Evolutionary conservation across 2,113 vertebrate genomes (phyloP), one percentile per base, ranked within the genome.

Genomic region (Garra rufa): DNA sequence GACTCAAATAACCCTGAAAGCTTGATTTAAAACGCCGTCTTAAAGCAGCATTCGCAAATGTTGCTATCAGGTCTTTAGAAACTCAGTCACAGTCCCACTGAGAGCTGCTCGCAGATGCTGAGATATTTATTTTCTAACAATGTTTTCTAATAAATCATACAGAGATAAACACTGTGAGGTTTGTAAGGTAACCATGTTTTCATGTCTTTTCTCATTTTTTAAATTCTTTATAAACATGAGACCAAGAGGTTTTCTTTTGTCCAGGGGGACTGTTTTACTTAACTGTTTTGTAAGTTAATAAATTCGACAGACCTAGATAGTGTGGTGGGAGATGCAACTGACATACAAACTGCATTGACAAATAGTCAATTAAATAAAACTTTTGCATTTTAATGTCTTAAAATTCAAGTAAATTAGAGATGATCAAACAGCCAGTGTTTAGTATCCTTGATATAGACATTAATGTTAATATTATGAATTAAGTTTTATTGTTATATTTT

Each of bases 31-130:
- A 67, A 48, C 3, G 3, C 19, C 1, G 19, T 14, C n/a, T 74
- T 46, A 80, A 83, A 79, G 71, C 15, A 59, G 44, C 46, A 38
- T 70, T 41, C 57, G 50, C 28, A 70, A 82, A 82, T 11, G 55
- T 41, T 44, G 0, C 55, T 26, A 61, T 41, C 6, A 38, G 17
- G 41, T 81, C 21, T 44, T 46, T 10, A 52, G 15, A 19, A 19
- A 30, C 14, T 52, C 46, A 38, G 65, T 21, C 74, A 55, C 74
- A 76, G 74, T 34, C 48, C 26, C 48, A 76, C 46, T 34, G 74
- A 55, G 48, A 50, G 14, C 15, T 76, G 17, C 6, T 76, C 8
- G 21, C 15, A 65, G 3, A 82, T 9, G 46, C 38, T 61, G 26
- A 6, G 15, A 71, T 74, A 55, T 74, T 17, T 65, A 13, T 13